A percentile compares a stretch with the other conserved stretches of the same genome.
Evolutionary conservation across 2,113 vertebrate species (phyloP).

Genomic region (Baryphthengus martii): DNA sequence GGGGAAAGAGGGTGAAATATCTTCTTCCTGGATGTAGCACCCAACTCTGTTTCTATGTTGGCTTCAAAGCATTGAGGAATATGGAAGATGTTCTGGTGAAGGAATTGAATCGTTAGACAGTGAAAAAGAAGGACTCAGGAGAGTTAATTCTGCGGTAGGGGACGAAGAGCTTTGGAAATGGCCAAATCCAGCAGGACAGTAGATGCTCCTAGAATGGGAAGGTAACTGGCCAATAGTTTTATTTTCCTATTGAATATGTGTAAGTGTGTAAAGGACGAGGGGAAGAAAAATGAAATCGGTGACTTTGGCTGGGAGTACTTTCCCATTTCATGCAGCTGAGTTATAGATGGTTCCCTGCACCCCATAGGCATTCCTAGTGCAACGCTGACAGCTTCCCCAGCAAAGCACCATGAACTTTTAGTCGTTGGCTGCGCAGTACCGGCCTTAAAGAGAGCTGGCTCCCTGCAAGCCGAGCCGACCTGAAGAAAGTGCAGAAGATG

Average conservation of each 20-base stretch:
- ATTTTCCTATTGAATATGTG: background rate
- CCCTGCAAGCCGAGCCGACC: background rate
- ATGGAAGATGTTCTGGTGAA: background rate
- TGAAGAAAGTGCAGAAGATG: background rate
- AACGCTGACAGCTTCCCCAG: background rate
- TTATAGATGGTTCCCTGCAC: background rate
- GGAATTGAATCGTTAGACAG: background rate
- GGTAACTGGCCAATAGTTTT: background rate
- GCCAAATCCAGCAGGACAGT: background rate
- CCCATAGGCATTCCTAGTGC: background rate
- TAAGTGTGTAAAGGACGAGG: background rate
- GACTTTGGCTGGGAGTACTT: background rate
- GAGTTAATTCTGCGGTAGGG: background rate
- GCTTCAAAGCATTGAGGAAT: background rate
- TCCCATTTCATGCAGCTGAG: background rate
- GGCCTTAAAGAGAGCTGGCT: background rate
- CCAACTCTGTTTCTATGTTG: background rate
- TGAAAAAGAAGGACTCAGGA: background rate
- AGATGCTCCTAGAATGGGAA: background rate
- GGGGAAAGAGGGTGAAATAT: background rate
- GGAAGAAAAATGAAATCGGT: background rate
- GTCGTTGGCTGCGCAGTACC: rapidly evolving
- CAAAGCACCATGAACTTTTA: background rate
- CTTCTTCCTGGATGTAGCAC: background rate
- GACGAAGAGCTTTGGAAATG: background rate